Evolutionary conservation across 2,113 vertebrate genomes (phyloP).

Genomic region (Sterrhoptilus dennistouni): DNA sequence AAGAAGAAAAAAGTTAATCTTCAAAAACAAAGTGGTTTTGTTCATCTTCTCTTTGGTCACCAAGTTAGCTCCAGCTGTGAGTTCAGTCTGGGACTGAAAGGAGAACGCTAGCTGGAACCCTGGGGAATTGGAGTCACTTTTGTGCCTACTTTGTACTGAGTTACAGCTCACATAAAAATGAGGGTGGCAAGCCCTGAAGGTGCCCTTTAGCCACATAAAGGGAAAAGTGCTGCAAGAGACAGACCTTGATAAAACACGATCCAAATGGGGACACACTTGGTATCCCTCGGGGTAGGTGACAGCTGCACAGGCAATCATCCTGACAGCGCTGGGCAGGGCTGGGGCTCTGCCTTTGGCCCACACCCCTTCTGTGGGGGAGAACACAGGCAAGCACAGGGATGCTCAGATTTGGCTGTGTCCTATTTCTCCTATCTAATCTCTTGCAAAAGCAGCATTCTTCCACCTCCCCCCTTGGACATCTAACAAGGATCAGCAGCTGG

Average conservation of each 20-base stretch:
- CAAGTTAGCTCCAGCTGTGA: constrained; percentile 20
- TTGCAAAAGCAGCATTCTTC: background rate
- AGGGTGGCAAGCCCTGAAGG: constrained; percentile 17
- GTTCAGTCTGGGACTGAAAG: background rate
- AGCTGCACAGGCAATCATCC: background rate
- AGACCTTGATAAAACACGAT: background rate
- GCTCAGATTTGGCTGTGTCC: background rate
- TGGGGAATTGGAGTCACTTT: background rate
- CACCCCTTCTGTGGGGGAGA: background rate
- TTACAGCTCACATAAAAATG: background rate
- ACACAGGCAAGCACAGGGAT: background rate
- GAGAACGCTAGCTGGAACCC: background rate
- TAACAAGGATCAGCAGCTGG: constrained; percentile 5
- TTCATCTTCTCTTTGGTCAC: background rate
- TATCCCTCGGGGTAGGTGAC: background rate
- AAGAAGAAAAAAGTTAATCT: background rate
- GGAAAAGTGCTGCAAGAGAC: background rate
- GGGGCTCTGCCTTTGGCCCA: background rate
- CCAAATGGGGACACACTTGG: background rate
- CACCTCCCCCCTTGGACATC: background rate
- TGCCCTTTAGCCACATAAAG: constrained; percentile 11
- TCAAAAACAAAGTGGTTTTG: background rate
- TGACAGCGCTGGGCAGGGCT: background rate
- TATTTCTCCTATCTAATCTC: background rate
- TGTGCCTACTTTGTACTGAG: background rate